Conservation (phyloP, 2,113 vertebrate species). For the Neopipo cinnamomea region DNA sequence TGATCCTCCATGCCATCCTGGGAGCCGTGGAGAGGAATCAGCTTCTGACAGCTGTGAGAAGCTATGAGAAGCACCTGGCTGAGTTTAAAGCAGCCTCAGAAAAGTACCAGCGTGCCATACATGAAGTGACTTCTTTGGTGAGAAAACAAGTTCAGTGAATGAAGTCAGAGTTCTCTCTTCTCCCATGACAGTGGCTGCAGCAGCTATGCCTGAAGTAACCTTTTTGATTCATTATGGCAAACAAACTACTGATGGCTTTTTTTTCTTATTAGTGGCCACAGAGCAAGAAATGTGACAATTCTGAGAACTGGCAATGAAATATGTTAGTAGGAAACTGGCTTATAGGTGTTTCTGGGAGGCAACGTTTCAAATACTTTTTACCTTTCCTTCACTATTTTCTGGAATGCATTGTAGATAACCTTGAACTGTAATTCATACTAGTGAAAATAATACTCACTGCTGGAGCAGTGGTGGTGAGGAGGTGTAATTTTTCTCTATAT, state of each 20-base stretch:
- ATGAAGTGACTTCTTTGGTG: slow-evolving; percentile 67
- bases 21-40: slow-evolving; percentile 74
- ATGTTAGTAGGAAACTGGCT: background rate
- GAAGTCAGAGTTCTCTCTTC: background rate
- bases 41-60: slow-evolving; percentile 71
- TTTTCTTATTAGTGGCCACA: background rate
- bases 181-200: background rate
- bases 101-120: slow-evolving; percentile 67
- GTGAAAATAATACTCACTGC: background rate
- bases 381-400: background rate
- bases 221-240: background rate
- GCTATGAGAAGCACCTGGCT: slow-evolving; percentile 73
- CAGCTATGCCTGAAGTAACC: background rate
- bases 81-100: slow-evolving; percentile 77
- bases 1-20: slow-evolving; percentile 75
- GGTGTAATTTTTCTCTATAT: background rate
- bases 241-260: background rate
- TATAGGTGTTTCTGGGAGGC: background rate
- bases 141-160: slow-evolving; percentile 59
- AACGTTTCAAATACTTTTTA: background rate
- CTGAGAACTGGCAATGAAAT: background rate
- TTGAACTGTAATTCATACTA: background rate
- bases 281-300: background rate
- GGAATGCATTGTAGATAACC: background rate
- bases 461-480: background rate